Evolutionary conservation across 1,140 invertebrate species (phyloP), one percentile per base, ranked within the genome.

Genomic region (Scaptodrosophila lebanonensis): DNA sequence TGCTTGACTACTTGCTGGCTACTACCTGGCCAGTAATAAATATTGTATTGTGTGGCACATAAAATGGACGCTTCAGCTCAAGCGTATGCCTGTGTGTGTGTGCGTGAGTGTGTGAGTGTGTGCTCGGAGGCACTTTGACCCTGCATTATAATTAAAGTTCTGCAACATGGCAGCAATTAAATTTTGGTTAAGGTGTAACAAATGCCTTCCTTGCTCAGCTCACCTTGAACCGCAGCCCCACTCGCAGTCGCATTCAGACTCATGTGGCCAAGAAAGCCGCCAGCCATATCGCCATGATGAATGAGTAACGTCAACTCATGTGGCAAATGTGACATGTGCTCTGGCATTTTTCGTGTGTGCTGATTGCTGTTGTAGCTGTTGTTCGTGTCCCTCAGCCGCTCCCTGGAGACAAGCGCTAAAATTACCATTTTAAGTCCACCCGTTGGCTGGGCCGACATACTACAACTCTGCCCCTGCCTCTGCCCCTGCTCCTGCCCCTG

Each of bases 291-390:
- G 39, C 65, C 70, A 69, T 75, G 70, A 75, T 75, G 75, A 75
- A 75, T 75, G 70, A 75, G 70, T 60, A 65, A 50, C 51, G 60
- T 62, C 66, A 75, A 57, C 70, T 75, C 70, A 75, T 75, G 70
- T 75, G 70, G 70, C 70, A 75, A 75, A 75, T 75, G 70, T 75
- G 70, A 75, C 70, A 75, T 75, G 70, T 75, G 70, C 70, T 69
- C 54, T 50, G 60, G 59, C 52, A 59, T 73, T 73, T 72, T 66
- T 52, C 50, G 40, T 66, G 54, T 59, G 53, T 66, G 66, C 67
- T 44, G 33, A 50, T 44, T 57, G 42, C 52, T 48, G 40, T 64
- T 64, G 45, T 54, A 35, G 29, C 47, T 45, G 32, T 50, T 57
- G 56, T 58, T 33, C 39, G 30, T 44, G 45, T 38, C 15, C 18